Base-by-base conservation (phyloP, 2,797 vertebrate species). In the Falco cherrug region DNA sequence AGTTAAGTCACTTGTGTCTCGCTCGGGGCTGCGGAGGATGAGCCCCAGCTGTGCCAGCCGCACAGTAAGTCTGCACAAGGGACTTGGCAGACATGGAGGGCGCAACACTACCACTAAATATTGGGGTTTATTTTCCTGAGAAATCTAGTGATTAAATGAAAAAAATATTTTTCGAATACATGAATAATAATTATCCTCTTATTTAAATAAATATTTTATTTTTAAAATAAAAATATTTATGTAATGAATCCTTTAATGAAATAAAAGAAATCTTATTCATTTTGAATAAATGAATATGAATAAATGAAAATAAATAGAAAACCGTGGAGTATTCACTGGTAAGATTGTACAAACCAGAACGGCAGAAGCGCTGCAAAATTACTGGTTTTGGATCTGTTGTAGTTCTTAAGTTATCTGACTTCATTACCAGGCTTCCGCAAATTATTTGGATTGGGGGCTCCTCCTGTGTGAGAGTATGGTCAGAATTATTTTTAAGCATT, bases 21-120 rank as follows among this genome's bases (percentile, higher is more conserved):
- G 1, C 8, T 84, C 51, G 59, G 37, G 39, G 15, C 22, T 33
- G 25, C 24, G 24, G 50, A 54, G 43, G 47, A 7, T 29, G 47
- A 79, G 37, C 54, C 18, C 1, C 0, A 1, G 70, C 29, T 37
- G 7, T 2, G 14, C 50, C 24, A 28, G 63, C 64, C 61, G 45
- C 67, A 20, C 59, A 20, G 35, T 39, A 16, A 29, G 28, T 37
- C 53, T 75, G 25, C 41, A 4, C 29, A 7, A 5, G 21, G 60
- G 18, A 21, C n/a, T 48, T 26, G 4, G 60, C 57, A 83, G 60
- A 21, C 4, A 1, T 0, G 6, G 68, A 51, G 35, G 35, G 47
- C 43, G 56, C 60, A 81, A 43, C 41, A 45, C 65, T 45, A 6
- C 61, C 5, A 1, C 47, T 74, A 43, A 64, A 60, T 35, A 26